phyloP scores from a whole-genome alignment of 2,888 invertebrate species.

The Sinohyriopsis cumingii region DNA sequence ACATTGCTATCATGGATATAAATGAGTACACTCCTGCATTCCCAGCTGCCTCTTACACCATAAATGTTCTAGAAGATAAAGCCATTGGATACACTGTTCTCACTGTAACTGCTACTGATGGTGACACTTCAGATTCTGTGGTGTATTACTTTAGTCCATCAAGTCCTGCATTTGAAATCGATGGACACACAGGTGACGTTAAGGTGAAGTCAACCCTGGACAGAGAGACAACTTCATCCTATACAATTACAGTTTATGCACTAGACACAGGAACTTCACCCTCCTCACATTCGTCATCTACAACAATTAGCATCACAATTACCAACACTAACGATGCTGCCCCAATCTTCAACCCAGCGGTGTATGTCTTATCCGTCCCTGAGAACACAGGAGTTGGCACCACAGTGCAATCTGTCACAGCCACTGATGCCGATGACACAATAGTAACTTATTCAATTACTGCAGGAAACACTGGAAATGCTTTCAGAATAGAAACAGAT shows the following conservation, averaged over 20 bases:
- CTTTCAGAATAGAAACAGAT: constrained; percentile 38
- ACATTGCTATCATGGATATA: constrained; percentile 47
- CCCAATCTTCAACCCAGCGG: constrained; percentile 53
- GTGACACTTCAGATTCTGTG: constrained; percentile 41
- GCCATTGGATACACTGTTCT: constrained; percentile 32
- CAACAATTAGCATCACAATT: constrained; percentile 50
- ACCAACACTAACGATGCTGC: constrained; percentile 59
- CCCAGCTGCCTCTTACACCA: constrained; percentile 30
- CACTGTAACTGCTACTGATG: constrained; percentile 45
- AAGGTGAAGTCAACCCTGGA: constrained; percentile 34
- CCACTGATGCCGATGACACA: constrained; percentile 48
- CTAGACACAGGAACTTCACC: constrained; percentile 35
- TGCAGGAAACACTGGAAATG: constrained; percentile 41
- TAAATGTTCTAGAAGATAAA: constrained; percentile 36
- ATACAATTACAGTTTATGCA: constrained; percentile 33
- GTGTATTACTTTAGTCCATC: constrained; percentile 38
- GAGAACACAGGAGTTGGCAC: constrained; percentile 40
- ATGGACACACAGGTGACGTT: constrained; percentile 35
- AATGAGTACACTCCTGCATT: constrained; percentile 59
- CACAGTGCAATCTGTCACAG: constrained; percentile 43
- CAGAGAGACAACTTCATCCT: constrained; percentile 28
- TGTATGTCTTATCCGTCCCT: constrained; percentile 41
- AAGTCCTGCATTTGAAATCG: constrained; percentile 38
- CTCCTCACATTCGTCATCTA: constrained; percentile 28
- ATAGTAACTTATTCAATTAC: constrained; percentile 46